phyloP scores from a whole-genome alignment of 2,113 vertebrate species.

The Dryoscopus gambensis region DNA sequence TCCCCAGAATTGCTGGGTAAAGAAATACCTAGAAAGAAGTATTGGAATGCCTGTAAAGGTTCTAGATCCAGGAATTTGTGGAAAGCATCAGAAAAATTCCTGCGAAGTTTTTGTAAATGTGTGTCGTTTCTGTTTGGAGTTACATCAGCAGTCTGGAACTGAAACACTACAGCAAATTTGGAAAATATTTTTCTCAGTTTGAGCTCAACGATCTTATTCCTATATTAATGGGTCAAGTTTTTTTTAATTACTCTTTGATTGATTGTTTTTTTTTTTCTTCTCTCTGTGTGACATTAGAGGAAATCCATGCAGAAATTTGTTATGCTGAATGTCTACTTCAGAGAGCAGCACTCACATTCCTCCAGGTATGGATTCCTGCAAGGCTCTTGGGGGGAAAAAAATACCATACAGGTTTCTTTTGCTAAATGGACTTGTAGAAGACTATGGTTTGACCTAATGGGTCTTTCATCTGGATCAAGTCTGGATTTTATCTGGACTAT shows the following conservation, averaged over 20 bases:
- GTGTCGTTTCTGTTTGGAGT: not conserved
- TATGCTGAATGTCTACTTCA: conserved; percentile 97
- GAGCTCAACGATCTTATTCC: not conserved
- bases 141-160: not conserved
- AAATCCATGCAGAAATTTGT: conserved; percentile 96
- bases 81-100: not conserved
- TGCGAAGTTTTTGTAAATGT: not conserved
- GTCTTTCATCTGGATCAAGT: not conserved
- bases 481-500: not conserved
- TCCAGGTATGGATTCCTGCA: conserved; percentile 79
- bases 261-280: not conserved
- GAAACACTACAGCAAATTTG: not conserved
- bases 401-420: not conserved
- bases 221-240: not conserved
- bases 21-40: not conserved
- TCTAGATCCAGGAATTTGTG: not conserved
- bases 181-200: not conserved
- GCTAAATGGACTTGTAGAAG: not conserved
- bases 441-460: not conserved
- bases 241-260: not conserved
- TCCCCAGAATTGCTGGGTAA: not conserved
- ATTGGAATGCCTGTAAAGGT: not conserved
- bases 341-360: conserved; percentile 95
- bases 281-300: conserved; percentile 72
- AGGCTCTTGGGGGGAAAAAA: not conserved